Evolutionary conservation across 2,888 invertebrate species (phyloP), one percentile per base, ranked within the genome.

Genomic region (Selenia dentaria): DNA sequence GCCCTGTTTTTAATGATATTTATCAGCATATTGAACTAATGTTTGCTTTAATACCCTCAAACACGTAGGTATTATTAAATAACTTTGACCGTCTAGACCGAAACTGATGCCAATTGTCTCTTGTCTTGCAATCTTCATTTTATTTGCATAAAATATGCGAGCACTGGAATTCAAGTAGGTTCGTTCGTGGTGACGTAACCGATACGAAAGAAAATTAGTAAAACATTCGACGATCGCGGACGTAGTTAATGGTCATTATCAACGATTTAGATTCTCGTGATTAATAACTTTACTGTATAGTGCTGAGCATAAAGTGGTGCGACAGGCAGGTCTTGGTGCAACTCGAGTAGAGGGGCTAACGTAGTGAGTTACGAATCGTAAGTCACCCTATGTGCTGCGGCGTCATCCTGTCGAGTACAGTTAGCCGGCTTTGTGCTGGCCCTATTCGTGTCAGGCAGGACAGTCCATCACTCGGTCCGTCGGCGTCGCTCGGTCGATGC

Each of bases 81-180:
- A 48, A 33, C 53, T 57, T 60, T 63, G 52, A 46, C 59, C 62
- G 70, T 71, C 63, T 67, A 72, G 67, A 74, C 69, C 62, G 67
- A 70, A 58, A 67, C 68, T 62, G 66, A 67, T 67, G 68, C 46
- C 65, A 67, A 66, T 70, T 71, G 70, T 70, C 67, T 64, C 69
- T 67, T 75, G 74, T 77, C 71, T 75, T 77, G 75, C 74, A 79
- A 79, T 78, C 72, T 77, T 77, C 66, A 66, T 63, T 66, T 62
- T 67, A 79, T 84, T 83, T 76, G 67, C 82, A 82, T 83, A 84
- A 83, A 75, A 82, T 80, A 83, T 80, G 74, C 79, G 73, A 74
- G 70, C 70, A 72, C 74, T 77, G 71, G 76, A 76, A 82, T 75
- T 73, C 72, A 70, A 74, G 69, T 72, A 73, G 72, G 74, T 81